These are phyloP conservation scores for Oxytorus armatus DNA, from an alignment of 2,888 invertebrate genomes.

Conservation along the genomic window DNA sequence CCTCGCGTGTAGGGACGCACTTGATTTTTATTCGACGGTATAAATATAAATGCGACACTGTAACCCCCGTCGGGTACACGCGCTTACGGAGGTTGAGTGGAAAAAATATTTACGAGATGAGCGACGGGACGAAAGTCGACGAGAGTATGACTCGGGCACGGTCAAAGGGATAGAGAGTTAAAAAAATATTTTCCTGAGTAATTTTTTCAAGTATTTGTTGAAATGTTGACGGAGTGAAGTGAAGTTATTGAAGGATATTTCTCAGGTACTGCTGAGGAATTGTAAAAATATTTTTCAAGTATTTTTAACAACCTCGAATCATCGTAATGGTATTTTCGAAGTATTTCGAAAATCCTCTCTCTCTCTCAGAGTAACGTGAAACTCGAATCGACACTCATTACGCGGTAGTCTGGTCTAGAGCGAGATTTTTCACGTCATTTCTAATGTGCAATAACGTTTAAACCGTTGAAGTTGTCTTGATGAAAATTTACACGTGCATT, in stretches of 20 bases:
- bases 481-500: too few relatives aligned
- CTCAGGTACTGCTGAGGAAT: not conserved
- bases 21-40: conserved; percentile 53
- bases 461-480: too few relatives aligned
- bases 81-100: conserved; percentile 41
- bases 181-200: not conserved
- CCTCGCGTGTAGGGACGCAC: conserved; percentile 20
- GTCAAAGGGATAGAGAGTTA: not conserved
- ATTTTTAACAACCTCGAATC: not conserved
- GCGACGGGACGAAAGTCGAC: conserved; percentile 36
- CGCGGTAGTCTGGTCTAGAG: too few relatives aligned
- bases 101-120: conserved; percentile 37
- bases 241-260: not conserved
- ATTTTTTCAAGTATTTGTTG: not conserved
- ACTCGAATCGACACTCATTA: too few relatives aligned
- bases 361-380: too few relatives aligned
- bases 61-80: too few relatives aligned
- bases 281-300: not conserved
- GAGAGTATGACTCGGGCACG: conserved; percentile 12
- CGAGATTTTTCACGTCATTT: too few relatives aligned
- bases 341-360: not conserved
- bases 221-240: not conserved
- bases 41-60: conserved; percentile 61
- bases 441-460: too few relatives aligned
- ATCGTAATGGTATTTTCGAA: not conserved